Base-by-base conservation (phyloP, 2,888 invertebrate genomes). In the Pemphredon lugubris region DNA sequence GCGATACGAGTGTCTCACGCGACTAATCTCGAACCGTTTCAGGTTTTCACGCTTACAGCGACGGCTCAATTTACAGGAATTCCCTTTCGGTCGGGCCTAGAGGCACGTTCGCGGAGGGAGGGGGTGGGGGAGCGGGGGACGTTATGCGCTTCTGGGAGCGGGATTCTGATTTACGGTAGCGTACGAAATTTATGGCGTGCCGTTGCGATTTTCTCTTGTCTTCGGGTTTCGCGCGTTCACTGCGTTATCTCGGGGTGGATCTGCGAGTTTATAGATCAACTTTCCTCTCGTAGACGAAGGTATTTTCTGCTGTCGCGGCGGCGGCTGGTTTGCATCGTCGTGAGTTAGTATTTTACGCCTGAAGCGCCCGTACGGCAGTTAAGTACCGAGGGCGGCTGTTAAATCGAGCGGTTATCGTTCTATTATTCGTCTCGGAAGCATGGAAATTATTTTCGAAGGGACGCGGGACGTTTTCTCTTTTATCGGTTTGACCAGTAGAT, bases 41-140 rank as follows among this genome's bases (percentile, higher is more conserved):
- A 34, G 39, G 0, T 44, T 9, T 37, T 26, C 20, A 13, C 6
- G 34, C 11, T 21, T n/a, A 14, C 20, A 42, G 42, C 45, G 61
- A 54, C 59, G 59, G 50, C 30, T 40, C 32, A 34, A 20, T 51
- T 54, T 66, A 7, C 11, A 11, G 45, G 26, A 54, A 47, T 53
- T 50, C 5, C n/a, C 18, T 1, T 39, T 1, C 11, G 23, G 21
- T 9, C 57, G 51, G 23, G 18, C 20, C n/a, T 32, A 11, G 21
- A n/a, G 2, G 13, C 13, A n/a, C 7, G 26, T 26, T 26, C 26
- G 7, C 26, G 26, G 3, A 7, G 26, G 4, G 26, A 26, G 7
- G 26, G 26, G 26, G 3, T 26, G 26, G 3, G n/a, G n/a, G n/a
- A n/a, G n/a, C n/a, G n/a, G n/a, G n/a, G n/a, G n/a, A 21, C n/a